Base-by-base conservation (phyloP, 2,113 vertebrate species). In the Rhynchopsitta pachyrhyncha region DNA sequence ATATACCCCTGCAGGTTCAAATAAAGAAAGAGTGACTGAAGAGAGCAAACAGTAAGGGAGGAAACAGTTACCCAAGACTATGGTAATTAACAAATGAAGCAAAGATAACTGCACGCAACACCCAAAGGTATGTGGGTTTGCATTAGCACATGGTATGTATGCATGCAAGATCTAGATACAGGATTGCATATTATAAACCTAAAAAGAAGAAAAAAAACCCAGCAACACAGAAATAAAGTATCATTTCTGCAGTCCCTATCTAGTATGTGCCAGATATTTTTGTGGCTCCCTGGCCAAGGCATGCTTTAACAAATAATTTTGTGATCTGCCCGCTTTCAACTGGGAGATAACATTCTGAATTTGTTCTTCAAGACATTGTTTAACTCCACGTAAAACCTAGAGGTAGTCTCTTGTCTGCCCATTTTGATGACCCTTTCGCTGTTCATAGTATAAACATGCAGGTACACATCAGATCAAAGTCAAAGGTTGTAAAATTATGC, bases 1-100 rank as follows among this genome's bases (percentile, higher is more conserved):
- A 93, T 96, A 97, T 84, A 84, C 28, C 80, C 93, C 96, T 96
- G 77, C 77, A 94, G 77, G 77, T 93, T 92, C 83, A 95, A 96
- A 96, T 94, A 93, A 87, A 94, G 78, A 37, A 85, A 90, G 68
- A 96, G n/a, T 67, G 66, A 96, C 86, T 93, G 83, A 95, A 89
- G 83, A 90, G 62, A 90, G 52, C 75, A 96, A 95, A 95, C 86
- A 89, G 39, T 79, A 95, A 75, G 37, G 31, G 35, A 90, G 31
- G 35, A 85, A 95, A 42, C 31, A 63, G 42, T 91, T 67, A 81
- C 39, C 77, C 80, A 77, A 66, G 53, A 77, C 46, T 53, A 29
- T 25, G 17, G 41, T 76, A 94, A 95, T 90, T 92, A 90, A 82
- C 22, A 80, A 95, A 53, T 25, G 17, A 37, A 55, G 78, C 82